Base-by-base conservation (phyloP, 2,113 vertebrate genomes). In the Megaceryle torquata region DNA sequence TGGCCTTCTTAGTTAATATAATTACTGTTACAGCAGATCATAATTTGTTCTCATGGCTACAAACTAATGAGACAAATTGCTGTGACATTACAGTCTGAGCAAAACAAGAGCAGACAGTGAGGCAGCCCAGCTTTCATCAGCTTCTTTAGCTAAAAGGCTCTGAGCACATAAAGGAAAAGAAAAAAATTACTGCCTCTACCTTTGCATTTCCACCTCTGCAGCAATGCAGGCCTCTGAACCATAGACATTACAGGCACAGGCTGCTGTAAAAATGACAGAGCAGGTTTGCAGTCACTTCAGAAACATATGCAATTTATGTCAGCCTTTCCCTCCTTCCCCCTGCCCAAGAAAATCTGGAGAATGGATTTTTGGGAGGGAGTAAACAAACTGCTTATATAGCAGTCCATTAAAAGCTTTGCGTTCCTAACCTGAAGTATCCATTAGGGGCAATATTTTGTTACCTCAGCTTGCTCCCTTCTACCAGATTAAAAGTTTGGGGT, bases 41-140 rank as follows among this genome's bases (percentile, higher is more conserved):
- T 92, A 53, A 89, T 91, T 81, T 84, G 83, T 91, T 96, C 90
- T 96, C 92, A 59, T 89, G 74, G 83, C n/a, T 78, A 91, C 77
- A 82, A 71, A 95, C 76, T 87, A 65, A 81, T 2, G 31, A 94
- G 86, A 90, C 65, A 76, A 96, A 93, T 80, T 59, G 67, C 88
- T 72, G 69, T 69, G 88, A 84, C 29, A 5, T 59, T n/a, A 25
- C 44, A 64, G 65, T 5, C 81, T 69, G 74, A 89, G 78, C 39
- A 91, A 91, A 94, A 79, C 64, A 88, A 83, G 48, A 75, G 56
- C 53, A 94, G 76, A 76, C 41, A 76, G 53, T 1, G 43, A 88
- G 22, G 64, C 71, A 89, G 87, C 60, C 35, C 48, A 71, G 39
- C 31, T 56, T 51, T 9, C 68, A 43, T 4, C 88, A 83, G 64